phyloP scores from a whole-genome alignment of 1,140 invertebrate genomes.

The Bombus fervidus region DNA sequence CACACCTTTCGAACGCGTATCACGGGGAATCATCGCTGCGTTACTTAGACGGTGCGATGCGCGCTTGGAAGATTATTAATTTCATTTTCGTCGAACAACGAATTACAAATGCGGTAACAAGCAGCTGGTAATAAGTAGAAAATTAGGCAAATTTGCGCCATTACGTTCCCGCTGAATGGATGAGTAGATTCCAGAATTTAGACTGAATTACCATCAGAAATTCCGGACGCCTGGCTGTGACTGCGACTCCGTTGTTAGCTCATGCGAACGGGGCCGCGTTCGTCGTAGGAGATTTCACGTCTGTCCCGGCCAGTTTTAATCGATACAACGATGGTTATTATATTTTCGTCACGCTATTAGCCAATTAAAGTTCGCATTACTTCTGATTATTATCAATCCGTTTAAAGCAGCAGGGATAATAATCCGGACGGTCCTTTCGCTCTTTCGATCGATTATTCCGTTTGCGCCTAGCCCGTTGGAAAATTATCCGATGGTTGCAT shows the following conservation, averaged over 20 bases:
- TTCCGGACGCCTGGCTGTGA: constrained; percentile 15
- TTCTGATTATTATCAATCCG: constrained; percentile 39
- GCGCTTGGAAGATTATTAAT: constrained; percentile 9
- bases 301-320: constrained; percentile 21
- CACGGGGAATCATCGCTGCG: background rate
- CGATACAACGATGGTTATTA: constrained; percentile 29
- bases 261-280: background rate
- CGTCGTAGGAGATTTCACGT: constrained; percentile 24
- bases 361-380: constrained; percentile 35
- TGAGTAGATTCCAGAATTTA: constrained; percentile 44
- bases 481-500: constrained; percentile 19
- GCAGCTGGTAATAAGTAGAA: constrained; percentile 34
- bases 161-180: constrained; percentile 37
- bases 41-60: background rate
- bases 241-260: background rate
- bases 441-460: constrained; percentile 37
- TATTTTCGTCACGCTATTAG: constrained; percentile 47
- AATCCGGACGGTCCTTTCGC: constrained; percentile 7
- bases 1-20: background rate
- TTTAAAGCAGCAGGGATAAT: constrained; percentile 23
- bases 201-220: constrained; percentile 49
- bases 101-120: constrained; percentile 38
- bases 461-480: constrained; percentile 22
- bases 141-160: constrained; percentile 47
- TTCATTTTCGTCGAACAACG: constrained; percentile 19